These are phyloP conservation scores for Halcyon senegalensis DNA, from an alignment of 2,113 vertebrate species.

Conservation along the genomic window DNA sequence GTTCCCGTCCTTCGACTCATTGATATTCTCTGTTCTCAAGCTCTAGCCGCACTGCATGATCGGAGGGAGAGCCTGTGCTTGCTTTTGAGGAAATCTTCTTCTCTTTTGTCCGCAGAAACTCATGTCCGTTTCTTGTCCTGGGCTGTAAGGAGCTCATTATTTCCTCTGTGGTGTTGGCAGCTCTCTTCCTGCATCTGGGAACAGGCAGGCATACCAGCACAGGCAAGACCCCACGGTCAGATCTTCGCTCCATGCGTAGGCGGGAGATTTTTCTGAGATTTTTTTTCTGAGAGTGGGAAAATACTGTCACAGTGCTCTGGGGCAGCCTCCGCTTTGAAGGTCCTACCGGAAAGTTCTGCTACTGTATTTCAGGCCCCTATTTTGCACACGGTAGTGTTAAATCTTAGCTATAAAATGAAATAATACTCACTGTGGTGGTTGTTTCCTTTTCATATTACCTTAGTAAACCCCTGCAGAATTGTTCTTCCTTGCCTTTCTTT, in stretches of 20 bases:
- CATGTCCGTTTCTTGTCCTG: neutral
- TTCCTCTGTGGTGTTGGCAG: neutral
- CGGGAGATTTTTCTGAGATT: neutral
- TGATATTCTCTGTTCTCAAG: neutral
- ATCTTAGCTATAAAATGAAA: neutral
- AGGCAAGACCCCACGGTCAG: neutral
- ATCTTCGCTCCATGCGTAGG: rapidly evolving
- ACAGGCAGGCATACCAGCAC: neutral
- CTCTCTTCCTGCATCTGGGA: neutral
- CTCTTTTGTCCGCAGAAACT: neutral
- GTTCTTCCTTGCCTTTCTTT: neutral
- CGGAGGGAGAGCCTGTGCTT: neutral
- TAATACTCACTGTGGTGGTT: neutral
- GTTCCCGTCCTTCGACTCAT: neutral
- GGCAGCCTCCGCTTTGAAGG: neutral
- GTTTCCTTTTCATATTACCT: neutral
- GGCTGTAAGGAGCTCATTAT: neutral
- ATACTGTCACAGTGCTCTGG: neutral
- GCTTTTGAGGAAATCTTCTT: neutral
- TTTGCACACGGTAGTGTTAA: neutral
- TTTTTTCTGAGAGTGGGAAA: neutral
- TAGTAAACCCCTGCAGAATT: neutral
- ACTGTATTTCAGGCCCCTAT: neutral
- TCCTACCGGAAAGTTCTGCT: neutral
- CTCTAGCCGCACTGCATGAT: neutral